Evolutionary conservation across 2,888 invertebrate genomes (phyloP).

Genomic region (Machimus atricapillus): DNA sequence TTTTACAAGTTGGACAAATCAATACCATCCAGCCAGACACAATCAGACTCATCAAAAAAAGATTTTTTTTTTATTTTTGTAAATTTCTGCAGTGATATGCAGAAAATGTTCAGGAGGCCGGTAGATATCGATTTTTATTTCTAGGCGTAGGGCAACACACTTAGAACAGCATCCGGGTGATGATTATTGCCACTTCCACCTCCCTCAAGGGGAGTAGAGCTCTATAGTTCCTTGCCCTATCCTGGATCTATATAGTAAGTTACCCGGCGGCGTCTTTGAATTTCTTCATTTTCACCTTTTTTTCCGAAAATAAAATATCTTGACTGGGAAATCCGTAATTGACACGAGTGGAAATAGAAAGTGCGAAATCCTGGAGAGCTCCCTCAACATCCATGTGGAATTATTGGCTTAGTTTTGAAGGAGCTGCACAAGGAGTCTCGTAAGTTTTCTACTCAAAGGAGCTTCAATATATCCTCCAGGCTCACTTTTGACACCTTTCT

Average conservation of each 20-base stretch:
- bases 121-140: conserved; percentile 27
- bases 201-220: too few species aligned
- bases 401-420: conserved; percentile 36
- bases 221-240: background rate
- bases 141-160: conserved; percentile 9
- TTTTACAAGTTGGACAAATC: conserved; percentile 47
- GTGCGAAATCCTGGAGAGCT: background rate
- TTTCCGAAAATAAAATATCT: background rate
- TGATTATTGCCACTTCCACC: background rate
- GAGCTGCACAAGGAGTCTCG: background rate
- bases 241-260: background rate
- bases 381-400: background rate
- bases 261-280: background rate
- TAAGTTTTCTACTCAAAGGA: conserved; percentile 7
- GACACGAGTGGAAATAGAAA: background rate
- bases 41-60: conserved; percentile 45
- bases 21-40: conserved; percentile 46
- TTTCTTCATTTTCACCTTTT: background rate
- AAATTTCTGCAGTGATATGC: conserved; percentile 42
- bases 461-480: background rate
- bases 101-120: conserved; percentile 38
- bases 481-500: conserved; percentile 16
- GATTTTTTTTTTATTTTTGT: background rate
- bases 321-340: background rate
- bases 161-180: background rate